Base-by-base conservation (phyloP, 2,113 vertebrate species). In the Atlantisia rogersi region DNA sequence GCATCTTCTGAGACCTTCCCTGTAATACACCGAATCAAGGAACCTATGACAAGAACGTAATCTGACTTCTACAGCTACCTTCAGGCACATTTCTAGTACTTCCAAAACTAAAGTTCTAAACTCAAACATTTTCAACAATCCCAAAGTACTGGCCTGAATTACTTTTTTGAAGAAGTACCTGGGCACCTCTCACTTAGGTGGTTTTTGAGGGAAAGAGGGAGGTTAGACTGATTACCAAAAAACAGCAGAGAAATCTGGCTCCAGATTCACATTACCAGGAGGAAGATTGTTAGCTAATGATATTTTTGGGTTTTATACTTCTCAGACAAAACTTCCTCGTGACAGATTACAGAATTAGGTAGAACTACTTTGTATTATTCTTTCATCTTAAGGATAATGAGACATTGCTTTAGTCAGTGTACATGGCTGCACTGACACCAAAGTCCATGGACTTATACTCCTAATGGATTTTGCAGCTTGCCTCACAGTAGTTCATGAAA, bases 391-490 rank as follows among this genome's bases (percentile, higher is more conserved):
- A 82, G 42, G 28, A 81, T 35, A 88, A 90, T 11, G 28, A 86
- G 42, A 58, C 12, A 31, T 73, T 82, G 79, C 53, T 82, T 65
- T 67, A 94, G 56, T 19, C 60, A 76, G 21, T 12, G 18, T 59
- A 62, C 64, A 82, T 6, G 11, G 64, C 55, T 83, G 52, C 37
- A 83, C 55, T 88, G 62, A 64, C 52, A 80, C 64, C 32, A 53
- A 84, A 97, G 63, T 88, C 87, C 85, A 82, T 10, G 29, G 59
- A 85, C 93, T 94, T 88, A 64, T 15, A 65, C 11, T 81, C 52
- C 69, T 63, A 88, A 42, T 37, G 26, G 80, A 91, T 86, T 91
- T 81, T 91, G 74, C n/a, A 71, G 32, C 37, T 74, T 92, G 42
- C 28, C 65, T 88, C 21, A 12, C 14, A 48, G 50, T 1, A 1